Evolutionary conservation across 2,888 invertebrate species (phyloP), one percentile per base, ranked within the genome.

Genomic region (Aspidiotus destructor): DNA sequence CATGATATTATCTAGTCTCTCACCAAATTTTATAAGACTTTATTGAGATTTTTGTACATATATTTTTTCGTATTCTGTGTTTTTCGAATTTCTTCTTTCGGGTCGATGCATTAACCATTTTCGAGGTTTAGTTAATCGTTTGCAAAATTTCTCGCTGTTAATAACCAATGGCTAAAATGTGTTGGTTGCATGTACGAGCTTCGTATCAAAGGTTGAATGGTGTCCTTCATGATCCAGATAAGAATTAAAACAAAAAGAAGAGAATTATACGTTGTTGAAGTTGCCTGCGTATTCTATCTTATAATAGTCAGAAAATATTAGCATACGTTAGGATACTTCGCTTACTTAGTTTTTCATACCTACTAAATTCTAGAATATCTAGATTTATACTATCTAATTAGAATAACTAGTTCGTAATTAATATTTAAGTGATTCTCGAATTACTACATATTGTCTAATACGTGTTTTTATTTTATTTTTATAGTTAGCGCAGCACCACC

Each of bases 401-500:
- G 10, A 15, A 8, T 62, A 13, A 17, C 44, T 16, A 10, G 16
- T 62, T 44, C 16, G n/a, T 8, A 41, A 16, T 57, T 44, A 16
- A 57, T 11, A 28, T 58, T 48, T 42, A 54, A 53, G 17, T 52
- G 40, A 15, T 42, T 57, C 7, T 16, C 44, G 7, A 15, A 40
- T 65, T 65, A 65, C 42, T 58, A 52, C 13, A 6, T 9, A 5
- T 16, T 16, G 55, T 55, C n/a, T 58, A 65, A 65, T 48, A 17
- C 8, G 58, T 44, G 28, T 6, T 48, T 65, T 65, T 65, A 44
- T 17, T 58, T 16, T 57, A 16, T 41, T 42, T 58, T 65, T 65
- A 65, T 57, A 65, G 65, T 65, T 65, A 65, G 65, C 53, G 70
- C 71, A 60, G 70, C 71, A 62, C 71, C 71, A 15, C 71, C 71